Evolutionary conservation across 2,113 vertebrate genomes (phyloP).

Genomic region (Mellivora capensis): DNA sequence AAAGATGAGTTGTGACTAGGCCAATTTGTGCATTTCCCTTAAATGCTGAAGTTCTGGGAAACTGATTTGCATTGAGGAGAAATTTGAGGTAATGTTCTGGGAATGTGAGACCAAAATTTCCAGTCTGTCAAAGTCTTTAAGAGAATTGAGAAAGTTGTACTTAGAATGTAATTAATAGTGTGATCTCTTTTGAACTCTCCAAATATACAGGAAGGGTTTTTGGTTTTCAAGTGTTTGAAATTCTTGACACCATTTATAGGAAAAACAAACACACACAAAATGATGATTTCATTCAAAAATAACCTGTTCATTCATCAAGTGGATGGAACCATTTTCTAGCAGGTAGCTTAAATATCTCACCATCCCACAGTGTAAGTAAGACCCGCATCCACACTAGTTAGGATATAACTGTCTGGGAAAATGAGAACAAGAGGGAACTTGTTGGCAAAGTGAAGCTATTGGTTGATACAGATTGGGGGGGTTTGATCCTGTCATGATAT

Average conservation of each 20-base stretch:
- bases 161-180: constrained; percentile 44
- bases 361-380: neutral
- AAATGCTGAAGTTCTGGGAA: constrained; percentile 42
- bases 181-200: constrained; percentile 30
- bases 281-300: neutral
- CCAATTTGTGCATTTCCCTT: constrained; percentile 50
- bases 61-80: constrained; percentile 40
- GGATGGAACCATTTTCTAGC: neutral
- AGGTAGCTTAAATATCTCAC: neutral
- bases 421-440: neutral
- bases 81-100: constrained; percentile 50
- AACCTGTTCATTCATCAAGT: constrained; percentile 7
- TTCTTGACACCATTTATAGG: neutral
- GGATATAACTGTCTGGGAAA: neutral
- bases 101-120: constrained; percentile 43
- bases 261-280: neutral
- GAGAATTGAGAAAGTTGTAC: constrained; percentile 16
- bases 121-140: constrained; percentile 42
- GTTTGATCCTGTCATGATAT: constrained; percentile 33
- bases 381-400: neutral
- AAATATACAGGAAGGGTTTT: constrained; percentile 9
- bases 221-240: constrained; percentile 50
- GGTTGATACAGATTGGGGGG: neutral
- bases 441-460: constrained; percentile 25
- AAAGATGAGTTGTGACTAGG: constrained; percentile 34